Conservation (phyloP, 2,888 invertebrate genomes). For the Lysandra bellargus region DNA sequence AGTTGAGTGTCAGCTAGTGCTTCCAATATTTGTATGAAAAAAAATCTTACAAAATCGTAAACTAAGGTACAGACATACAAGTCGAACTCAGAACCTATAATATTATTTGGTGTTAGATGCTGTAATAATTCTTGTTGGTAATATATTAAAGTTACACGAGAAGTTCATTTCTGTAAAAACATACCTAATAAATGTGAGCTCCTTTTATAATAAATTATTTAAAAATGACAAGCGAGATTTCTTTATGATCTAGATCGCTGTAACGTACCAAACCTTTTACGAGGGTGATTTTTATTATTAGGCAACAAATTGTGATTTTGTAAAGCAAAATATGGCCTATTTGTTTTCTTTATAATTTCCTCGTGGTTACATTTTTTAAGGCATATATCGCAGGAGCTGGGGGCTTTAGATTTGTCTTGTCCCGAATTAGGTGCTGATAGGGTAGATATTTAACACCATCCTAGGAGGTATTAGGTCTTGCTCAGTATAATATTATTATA, state of each 20-base stretch:
- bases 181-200: neutral
- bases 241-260: neutral
- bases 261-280: neutral
- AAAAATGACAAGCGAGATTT: conserved; percentile 15
- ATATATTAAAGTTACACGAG: neutral
- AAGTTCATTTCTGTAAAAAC: neutral
- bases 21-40: no score
- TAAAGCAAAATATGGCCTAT: neutral
- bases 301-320: conserved; percentile 10
- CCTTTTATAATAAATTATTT: neutral
- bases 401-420: neutral
- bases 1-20: no score
- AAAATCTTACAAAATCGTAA: no score
- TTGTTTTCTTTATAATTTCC: neutral
- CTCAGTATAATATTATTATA: no score
- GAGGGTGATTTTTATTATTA: neutral
- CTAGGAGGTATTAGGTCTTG: no score
- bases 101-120: no score
- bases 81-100: no score
- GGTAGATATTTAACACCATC: no score
- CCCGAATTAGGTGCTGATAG: neutral
- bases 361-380: neutral
- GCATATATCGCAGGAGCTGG: neutral
- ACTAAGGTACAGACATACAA: no score
- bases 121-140: no score